Conservation (phyloP, 2,113 vertebrate genomes). For the Empidonax alnorum region DNA sequence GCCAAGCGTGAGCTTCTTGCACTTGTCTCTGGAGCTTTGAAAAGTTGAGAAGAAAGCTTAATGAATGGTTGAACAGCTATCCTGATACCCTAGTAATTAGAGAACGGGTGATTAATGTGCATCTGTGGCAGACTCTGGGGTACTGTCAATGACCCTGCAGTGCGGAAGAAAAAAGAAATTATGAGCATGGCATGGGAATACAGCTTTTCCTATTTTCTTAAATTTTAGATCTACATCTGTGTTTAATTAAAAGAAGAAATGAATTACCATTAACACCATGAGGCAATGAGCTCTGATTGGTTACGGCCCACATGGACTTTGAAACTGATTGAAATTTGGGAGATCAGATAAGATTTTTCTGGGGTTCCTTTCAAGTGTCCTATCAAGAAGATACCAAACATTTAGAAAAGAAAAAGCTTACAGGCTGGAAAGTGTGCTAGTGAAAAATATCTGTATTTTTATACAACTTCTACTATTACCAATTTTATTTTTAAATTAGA, state of each 20-base stretch:
- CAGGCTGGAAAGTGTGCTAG: not conserved
- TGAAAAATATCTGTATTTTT: not conserved
- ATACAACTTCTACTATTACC: not conserved
- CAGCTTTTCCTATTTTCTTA: constrained; percentile 72
- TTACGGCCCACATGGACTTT: constrained; percentile 55
- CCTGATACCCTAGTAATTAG: constrained; percentile 76
- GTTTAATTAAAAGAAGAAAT: constrained; percentile 80
- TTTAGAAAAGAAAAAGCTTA: not conserved
- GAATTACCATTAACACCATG: constrained; percentile 73
- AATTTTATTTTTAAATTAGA: not conserved
- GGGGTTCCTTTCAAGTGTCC: not conserved
- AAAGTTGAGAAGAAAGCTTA: constrained; percentile 75
- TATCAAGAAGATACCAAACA: not conserved
- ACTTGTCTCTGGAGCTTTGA: constrained; percentile 64
- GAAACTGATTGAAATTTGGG: constrained; percentile 52
- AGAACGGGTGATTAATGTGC: constrained; percentile 79
- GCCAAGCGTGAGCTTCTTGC: constrained; percentile 60
- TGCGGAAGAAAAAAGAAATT: constrained; percentile 67
- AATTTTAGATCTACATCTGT: constrained; percentile 76
- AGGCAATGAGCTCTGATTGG: constrained; percentile 58
- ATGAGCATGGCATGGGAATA: constrained; percentile 70
- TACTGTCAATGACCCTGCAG: constrained; percentile 70
- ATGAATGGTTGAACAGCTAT: constrained; percentile 75
- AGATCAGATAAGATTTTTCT: constrained; percentile 12
- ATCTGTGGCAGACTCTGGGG: constrained; percentile 74